Base-by-base conservation (phyloP, 2,113 vertebrate species). In the Myotis lucifugus region DNA sequence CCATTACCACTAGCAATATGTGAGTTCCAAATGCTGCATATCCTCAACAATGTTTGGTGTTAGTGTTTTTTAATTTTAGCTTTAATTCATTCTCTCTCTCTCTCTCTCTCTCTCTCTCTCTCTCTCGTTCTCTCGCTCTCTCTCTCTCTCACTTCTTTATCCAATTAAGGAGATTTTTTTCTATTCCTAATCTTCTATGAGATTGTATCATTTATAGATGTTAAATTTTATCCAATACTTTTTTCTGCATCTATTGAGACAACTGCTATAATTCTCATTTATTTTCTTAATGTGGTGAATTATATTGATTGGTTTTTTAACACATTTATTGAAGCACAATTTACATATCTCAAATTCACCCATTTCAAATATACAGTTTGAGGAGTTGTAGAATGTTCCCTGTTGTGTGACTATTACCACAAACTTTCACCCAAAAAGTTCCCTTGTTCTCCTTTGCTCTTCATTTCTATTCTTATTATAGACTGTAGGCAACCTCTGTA, bases 1-100 rank as follows among this genome's bases (percentile, higher is more conserved):
- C 54, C 69, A 93, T 97, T 95, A 89, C 90, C 87, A 86, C 29
- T 32, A 69, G 79, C 32, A 77, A 67, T 81, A 90, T 88, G 70
- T 85, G 84, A 93, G 25, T 52, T 76, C 64, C 96, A 96, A 92
- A 73, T 79, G 88, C 64, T 81, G 11, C 5, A 37, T 84, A 74
- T 81, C 32, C n/a, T 84, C 54, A 50, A 61, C 15, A 82, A 23
- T 52, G 67, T 89, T 56, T 54, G 37, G n/a, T 61, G 15, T 69
- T 82, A 40, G 29, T 64, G 56, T 66, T 85, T 95, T 94, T 34
- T 48, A 61, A 81, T 59, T 88, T 77, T 88, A 46, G 56, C 17
- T 10, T 34, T 34, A 13, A 25, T 34, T 21, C 7, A 40, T 40
- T 8, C n/a, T 34, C 15, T 21, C 29, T 27, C 82, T 52, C 34